A percentile compares a stretch with the other conserved stretches of the same genome.
Evolutionary conservation across 2,113 vertebrate genomes (phyloP).

Genomic region (Cyprinodon brontotheroides): DNA sequence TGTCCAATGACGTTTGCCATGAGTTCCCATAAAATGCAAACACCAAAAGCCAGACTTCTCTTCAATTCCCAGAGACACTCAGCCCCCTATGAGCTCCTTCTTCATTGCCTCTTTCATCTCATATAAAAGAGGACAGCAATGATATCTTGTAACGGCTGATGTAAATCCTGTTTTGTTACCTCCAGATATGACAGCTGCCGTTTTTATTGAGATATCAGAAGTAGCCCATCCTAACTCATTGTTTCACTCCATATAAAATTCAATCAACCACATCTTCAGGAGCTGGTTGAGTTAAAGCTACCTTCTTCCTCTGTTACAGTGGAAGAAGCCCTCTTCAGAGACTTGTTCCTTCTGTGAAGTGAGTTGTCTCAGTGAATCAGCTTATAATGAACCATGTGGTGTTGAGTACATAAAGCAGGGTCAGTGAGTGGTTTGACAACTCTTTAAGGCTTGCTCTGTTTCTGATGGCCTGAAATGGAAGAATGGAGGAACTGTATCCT

Average conservation of each 20-base stretch:
- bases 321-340: conserved; percentile 32
- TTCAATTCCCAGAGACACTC: conserved; percentile 44
- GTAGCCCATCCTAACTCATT: conserved; percentile 67
- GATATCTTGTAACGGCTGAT: conserved; percentile 56
- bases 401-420: conserved; percentile 54
- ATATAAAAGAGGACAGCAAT: conserved; percentile 66
- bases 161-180: conserved; percentile 67
- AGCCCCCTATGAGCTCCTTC: conserved; percentile 22
- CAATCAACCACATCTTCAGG: conserved; percentile 70
- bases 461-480: conserved; percentile 44
- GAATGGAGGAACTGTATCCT: conserved; percentile 50
- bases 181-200: conserved; percentile 64
- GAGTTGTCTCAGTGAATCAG: conserved; percentile 33
- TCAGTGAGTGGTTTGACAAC: conserved; percentile 58
- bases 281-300: conserved; percentile 41
- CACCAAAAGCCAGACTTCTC: conserved; percentile 59
- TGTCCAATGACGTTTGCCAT: conserved; percentile 60
- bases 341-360: conserved; percentile 26
- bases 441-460: conserved; percentile 40
- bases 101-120: conserved; percentile 36
- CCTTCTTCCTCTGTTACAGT: conserved; percentile 47
- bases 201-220: conserved; percentile 55
- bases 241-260: conserved; percentile 76
- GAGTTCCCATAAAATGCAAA: conserved; percentile 66
- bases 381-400: conserved; percentile 49